Evolutionary conservation across 2,113 vertebrate species (phyloP), one percentile per base, ranked within the genome.

Genomic region (Silurus meridionalis): DNA sequence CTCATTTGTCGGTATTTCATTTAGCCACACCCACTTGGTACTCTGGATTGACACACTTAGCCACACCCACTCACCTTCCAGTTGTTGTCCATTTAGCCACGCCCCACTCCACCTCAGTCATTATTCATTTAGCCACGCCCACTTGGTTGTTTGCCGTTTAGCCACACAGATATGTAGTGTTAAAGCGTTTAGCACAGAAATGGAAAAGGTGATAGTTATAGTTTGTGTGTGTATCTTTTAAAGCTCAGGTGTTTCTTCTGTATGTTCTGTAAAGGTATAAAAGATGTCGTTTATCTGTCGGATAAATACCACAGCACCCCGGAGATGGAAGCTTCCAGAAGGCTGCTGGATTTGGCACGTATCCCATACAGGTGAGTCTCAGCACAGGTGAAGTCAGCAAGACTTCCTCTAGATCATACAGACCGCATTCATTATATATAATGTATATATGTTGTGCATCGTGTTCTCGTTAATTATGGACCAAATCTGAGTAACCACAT

Each of bases 201-300:
- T 28, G 5, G 66, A 67, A 66, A 14, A n/a, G 0, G 6, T 28
- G n/a, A 13, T 11, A 9, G 28, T 37, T 37, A 1, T 37, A 37
- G 28, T 37, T 37, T 71, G 28, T 80, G 50, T 69, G 58, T 64
- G 50, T 64, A 23, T 63, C 19, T 37, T 0, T 52, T 19, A 50
- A 21, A 50, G 8, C 21, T 53, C 21, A 4, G 13, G 10, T 4
- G 8, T 57, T 25, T 7, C 10, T 28, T 57, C n/a, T 74, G 37
- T 60, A 5, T 79, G 28, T 80, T 10, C 15, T 10, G 55, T 90
- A n/a, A 92, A 99, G 98, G 98, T 89, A 97, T 98, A 88, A 97
- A 94, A 88, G 96, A 98, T 86, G 96, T 99, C 60, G 94, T 98
- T 90, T 99, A 95, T 94, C 94, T 98, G 91, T 99, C 97, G 8